Evolutionary conservation across 2,888 invertebrate genomes (phyloP), one percentile per base, ranked within the genome.

Genomic region (Antheraea assamensis): DNA sequence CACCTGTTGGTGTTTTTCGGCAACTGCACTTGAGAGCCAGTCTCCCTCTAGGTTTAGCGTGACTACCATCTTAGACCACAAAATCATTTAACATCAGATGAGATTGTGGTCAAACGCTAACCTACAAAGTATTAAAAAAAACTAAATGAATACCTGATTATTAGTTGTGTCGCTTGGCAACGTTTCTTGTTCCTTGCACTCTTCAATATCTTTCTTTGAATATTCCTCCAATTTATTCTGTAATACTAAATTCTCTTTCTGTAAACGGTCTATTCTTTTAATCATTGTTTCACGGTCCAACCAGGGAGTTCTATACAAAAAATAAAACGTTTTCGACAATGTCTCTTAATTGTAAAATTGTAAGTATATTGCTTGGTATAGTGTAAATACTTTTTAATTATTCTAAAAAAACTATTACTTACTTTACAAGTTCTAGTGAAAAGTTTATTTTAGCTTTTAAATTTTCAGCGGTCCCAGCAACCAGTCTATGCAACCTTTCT

Each of bases 351-450:
- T n/a, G 8, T 1, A 55, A 55, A n/a, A 49, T 42, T 42, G 42
- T 13, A 42, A 42, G 21, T 52, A 21, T 21, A 52, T 52, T 52
- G 3, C 21, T 52, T 52, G 17, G 1, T 21, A n/a, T n/a, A 21
- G n/a, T n/a, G 24, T 2, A 24, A n/a, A 58, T 58, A 58, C 58
- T n/a, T 55, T 55, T 13, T 55, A 55, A 21, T 55, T 19, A 30
- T 30, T 30, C 61, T 64, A 64, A 10, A 13, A 52, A n/a, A 24
- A 24, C 31, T n/a, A 73, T 30, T 70, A 81, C 84, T 78, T 82
- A 94, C 94, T 89, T 92, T 13, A 90, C 88, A 49, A 93, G 79
- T 49, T 92, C 87, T 61, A 92, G 77, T 21, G 86, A 81, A 74
- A 86, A 86, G 71, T 82, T 88, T 47, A 94, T 87, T 80, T 91